Conservation (phyloP, 2,113 vertebrate species). For the Poicephalus gulielmi region DNA sequence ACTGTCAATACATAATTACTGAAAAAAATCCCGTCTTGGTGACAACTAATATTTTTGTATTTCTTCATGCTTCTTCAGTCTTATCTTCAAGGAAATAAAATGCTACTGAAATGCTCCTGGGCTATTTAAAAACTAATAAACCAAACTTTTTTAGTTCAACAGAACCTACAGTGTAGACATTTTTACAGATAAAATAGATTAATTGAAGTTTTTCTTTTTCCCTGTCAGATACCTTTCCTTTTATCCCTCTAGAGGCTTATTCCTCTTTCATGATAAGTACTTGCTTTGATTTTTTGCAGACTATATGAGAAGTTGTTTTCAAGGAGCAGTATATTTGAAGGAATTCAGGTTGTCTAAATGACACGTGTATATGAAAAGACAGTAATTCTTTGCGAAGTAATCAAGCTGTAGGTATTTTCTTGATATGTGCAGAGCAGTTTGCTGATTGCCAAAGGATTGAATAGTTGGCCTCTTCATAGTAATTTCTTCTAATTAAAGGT, state of each 20-base stretch:
- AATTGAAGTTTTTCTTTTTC: background rate
- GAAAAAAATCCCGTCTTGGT: background rate
- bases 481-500: constrained; percentile 22
- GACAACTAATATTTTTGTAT: background rate
- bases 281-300: constrained; percentile 8
- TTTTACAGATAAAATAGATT: background rate
- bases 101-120: background rate
- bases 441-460: background rate
- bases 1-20: background rate
- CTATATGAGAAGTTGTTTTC: background rate
- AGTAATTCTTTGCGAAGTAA: background rate
- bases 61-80: background rate
- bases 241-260: background rate
- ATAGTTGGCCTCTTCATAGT: background rate
- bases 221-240: background rate
- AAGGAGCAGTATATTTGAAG: background rate
- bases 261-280: background rate
- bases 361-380: background rate
- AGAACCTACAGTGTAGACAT: background rate
- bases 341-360: constrained; percentile 31
- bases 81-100: background rate
- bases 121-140: background rate
- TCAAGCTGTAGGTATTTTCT: constrained; percentile 19
- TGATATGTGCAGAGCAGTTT: background rate
- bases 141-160: background rate